These are phyloP conservation scores for Gibbula magus DNA, from an alignment of 2,888 invertebrate genomes.

Conservation along the genomic window DNA sequence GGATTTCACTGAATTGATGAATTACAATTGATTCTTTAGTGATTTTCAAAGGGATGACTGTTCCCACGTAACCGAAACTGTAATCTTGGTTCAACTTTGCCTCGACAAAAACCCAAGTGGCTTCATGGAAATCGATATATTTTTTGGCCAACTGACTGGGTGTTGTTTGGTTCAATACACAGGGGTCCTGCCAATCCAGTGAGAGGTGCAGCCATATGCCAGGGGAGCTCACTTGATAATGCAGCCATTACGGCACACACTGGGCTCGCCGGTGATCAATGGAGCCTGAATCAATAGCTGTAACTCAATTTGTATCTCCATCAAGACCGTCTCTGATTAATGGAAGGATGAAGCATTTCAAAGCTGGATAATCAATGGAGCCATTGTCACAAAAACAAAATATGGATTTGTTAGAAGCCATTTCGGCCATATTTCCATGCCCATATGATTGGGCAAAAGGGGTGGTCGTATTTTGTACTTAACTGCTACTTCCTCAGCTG, in stretches of 20 bases:
- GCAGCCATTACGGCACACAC: slow-evolving; percentile 20
- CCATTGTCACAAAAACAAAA: slow-evolving; percentile 44
- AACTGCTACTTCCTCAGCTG: slow-evolving; percentile 4
- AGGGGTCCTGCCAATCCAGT: slow-evolving; percentile 30
- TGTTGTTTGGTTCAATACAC: background rate
- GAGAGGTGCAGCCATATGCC: slow-evolving; percentile 35
- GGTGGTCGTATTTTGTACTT: slow-evolving; percentile 6
- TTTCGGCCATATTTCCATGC: slow-evolving; percentile 26
- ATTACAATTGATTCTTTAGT: slow-evolving; percentile 34
- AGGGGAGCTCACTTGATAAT: slow-evolving; percentile 38
- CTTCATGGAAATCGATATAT: slow-evolving; percentile 17
- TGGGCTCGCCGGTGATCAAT: slow-evolving; percentile 27
- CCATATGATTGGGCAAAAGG: background rate
- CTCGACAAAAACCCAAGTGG: background rate
- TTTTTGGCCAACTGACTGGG: background rate
- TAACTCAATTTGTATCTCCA: slow-evolving; percentile 49
- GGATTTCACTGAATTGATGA: slow-evolving; percentile 34
- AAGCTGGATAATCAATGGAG: slow-evolving; percentile 43
- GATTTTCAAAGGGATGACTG: slow-evolving; percentile 27
- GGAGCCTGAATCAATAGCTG: slow-evolving; percentile 23
- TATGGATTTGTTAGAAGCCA: slow-evolving; percentile 40
- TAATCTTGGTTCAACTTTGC: background rate
- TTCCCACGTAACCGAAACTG: background rate
- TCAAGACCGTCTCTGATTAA: slow-evolving; percentile 43
- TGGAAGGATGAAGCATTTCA: slow-evolving; percentile 42